phyloP scores from a whole-genome alignment of 2,797 vertebrate genomes.

The Ptychadena robeensis region DNA sequence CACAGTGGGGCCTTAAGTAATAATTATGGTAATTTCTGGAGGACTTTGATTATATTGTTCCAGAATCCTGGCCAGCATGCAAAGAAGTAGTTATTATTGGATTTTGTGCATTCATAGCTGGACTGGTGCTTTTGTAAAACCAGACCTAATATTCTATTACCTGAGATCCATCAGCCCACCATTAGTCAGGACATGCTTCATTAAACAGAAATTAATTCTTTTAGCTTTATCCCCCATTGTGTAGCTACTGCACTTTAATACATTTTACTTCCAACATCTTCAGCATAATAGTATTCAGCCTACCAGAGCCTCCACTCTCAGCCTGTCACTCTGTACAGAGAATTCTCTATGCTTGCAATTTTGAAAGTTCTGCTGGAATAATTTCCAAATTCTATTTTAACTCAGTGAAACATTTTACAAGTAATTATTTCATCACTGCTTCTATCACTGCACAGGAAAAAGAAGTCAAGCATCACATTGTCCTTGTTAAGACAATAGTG shows the following conservation, averaged over 20 bases:
- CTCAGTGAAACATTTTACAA: neutral
- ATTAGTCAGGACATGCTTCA: neutral
- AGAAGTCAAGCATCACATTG: neutral
- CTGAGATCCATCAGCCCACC: neutral
- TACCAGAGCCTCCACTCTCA: neutral
- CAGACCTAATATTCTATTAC: neutral
- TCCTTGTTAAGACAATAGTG: conserved; percentile 2
- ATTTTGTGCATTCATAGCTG: neutral
- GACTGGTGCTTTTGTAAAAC: neutral
- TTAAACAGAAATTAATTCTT: neutral
- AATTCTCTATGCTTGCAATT: neutral
- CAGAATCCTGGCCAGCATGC: neutral
- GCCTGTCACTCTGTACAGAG: too few relatives aligned
- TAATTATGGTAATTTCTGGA: too few relatives aligned
- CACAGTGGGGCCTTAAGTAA: too few relatives aligned
- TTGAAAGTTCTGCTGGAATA: neutral
- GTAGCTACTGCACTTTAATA: neutral
- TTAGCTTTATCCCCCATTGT: neutral
- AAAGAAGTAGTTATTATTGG: neutral
- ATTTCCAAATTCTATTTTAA: conserved; percentile 29
- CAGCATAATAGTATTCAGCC: neutral
- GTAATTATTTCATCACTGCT: conserved; percentile 29
- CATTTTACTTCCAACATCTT: neutral
- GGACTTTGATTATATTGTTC: too few relatives aligned
- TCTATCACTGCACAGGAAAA: neutral